Evolutionary conservation across 2,888 invertebrate genomes (phyloP), one percentile per base, ranked within the genome.

Genomic region (Linnaemya tessellans): DNA sequence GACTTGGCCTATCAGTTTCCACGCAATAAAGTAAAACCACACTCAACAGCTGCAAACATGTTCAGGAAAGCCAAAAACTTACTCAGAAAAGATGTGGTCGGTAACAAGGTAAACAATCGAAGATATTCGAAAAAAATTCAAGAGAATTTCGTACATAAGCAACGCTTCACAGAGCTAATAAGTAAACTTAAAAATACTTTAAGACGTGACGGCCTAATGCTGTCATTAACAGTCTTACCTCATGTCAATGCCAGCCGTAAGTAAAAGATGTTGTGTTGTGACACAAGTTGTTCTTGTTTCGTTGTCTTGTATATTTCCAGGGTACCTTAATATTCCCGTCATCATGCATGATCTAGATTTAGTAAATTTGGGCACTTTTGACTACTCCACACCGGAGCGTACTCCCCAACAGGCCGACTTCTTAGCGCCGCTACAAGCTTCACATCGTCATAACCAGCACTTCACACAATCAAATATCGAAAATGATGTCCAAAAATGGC

Each of bases 1-100:
- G 98, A 98, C 91, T 93, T 97, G 60, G 96, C 96, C 0, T 97
- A 97, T 96, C 95, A 97, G 92, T 96, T 97, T 93, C 96, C 97
- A 1, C 94, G 94, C 68, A 94, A 94, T 84, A 96, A 96, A 92
- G 95, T 97, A 0, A 70, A 94, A 94, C 93, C 96, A 96, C 93
- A 96, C 96, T 92, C 94, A 96, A 84, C 95, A 90, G 46, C 93
- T 95, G 46, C 94, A 94, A 25, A 93, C 0, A 3, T 30, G 5
- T 13, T 30, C 0, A 20, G 41, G 93, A 87, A 94, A 95, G 93
- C 90, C 8, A 46, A 43, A 22, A 13, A 13, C 2, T 0, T 22
- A 20, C 15, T 64, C 65, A 30, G 20, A 38, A 93, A 94, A 96
- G 84, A 95, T 90, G 49, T 7, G 1, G 1, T 51, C 35, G 51